Evolutionary conservation across 2,888 invertebrate genomes (phyloP).

Genomic region (Leptura quadrifasciata): DNA sequence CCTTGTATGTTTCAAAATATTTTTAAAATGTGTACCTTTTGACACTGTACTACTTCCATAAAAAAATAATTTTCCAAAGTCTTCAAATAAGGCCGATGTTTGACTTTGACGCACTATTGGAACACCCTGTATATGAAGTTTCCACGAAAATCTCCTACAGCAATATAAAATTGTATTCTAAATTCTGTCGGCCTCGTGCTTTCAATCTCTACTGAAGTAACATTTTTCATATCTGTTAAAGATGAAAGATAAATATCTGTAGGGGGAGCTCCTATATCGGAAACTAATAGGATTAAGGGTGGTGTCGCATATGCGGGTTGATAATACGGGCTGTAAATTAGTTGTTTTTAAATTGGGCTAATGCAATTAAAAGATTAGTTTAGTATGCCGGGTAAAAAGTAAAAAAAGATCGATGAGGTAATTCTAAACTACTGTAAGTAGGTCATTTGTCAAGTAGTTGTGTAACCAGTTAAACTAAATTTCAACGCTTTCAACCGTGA

Average conservation of each 20-base stretch:
- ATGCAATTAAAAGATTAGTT: slow-evolving; percentile 40
- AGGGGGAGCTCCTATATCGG: neutral
- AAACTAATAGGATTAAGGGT: neutral
- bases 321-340: slow-evolving; percentile 16
- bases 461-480: slow-evolving; percentile 61
- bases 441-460: slow-evolving; percentile 63
- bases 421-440: slow-evolving; percentile 57
- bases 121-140: neutral
- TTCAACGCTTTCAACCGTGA: slow-evolving; percentile 62
- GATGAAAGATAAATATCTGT: neutral
- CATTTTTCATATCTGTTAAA: neutral
- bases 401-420: slow-evolving; percentile 59
- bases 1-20: too few relatives aligned
- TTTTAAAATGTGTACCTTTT: too few relatives aligned
- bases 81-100: too few relatives aligned
- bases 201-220: neutral
- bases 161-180: neutral
- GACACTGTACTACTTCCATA: too few relatives aligned
- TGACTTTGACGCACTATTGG: too few relatives aligned
- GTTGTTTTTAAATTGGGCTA: slow-evolving; percentile 29
- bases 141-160: neutral
- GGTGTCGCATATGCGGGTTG: slow-evolving; percentile 1
- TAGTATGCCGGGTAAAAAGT: slow-evolving; percentile 43
- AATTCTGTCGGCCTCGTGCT: too few relatives aligned
- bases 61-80: too few relatives aligned